phyloP scores from a whole-genome alignment of 2,797 vertebrate species.

The Betta splendens region DNA sequence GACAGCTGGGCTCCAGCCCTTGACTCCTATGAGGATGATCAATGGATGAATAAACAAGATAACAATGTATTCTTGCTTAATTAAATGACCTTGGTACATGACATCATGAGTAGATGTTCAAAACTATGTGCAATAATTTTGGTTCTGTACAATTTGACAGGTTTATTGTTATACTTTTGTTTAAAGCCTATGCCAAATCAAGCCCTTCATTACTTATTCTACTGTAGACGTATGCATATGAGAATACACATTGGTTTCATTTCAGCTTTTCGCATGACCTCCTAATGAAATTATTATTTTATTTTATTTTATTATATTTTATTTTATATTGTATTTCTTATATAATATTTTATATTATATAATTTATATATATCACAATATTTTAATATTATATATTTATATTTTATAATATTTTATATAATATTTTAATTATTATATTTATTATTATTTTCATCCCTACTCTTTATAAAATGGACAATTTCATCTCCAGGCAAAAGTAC shows the following conservation, averaged over 20 bases:
- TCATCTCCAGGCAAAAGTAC: not conserved
- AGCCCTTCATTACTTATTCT: constrained; percentile 58
- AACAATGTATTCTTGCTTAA: constrained; percentile 39
- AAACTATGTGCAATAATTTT: constrained; percentile 67
- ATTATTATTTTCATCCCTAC: not conserved
- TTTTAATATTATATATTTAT: too few relatives aligned
- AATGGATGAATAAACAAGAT: constrained; percentile 22
- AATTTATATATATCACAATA: too few relatives aligned
- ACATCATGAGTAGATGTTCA: constrained; percentile 39
- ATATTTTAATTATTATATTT: too few relatives aligned
- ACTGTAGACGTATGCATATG: constrained; percentile 21
- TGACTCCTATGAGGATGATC: too few relatives aligned
- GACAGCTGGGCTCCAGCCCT: too few relatives aligned
- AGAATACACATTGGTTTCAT: constrained; percentile 42
- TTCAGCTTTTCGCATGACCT: constrained; percentile 33
- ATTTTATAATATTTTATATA: too few relatives aligned
- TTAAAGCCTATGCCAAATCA: constrained; percentile 35
- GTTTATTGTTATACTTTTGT: constrained; percentile 33
- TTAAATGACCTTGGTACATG: constrained; percentile 44
- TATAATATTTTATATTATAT: too few relatives aligned
- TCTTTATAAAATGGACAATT: constrained; percentile 11
- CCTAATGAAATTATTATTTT: too few relatives aligned
- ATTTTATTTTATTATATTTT: too few relatives aligned
- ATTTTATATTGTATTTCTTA: too few relatives aligned
- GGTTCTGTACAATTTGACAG: constrained; percentile 35